Base-by-base conservation (phyloP, 2,888 invertebrate genomes). In the Chymomyza fuscimana region DNA sequence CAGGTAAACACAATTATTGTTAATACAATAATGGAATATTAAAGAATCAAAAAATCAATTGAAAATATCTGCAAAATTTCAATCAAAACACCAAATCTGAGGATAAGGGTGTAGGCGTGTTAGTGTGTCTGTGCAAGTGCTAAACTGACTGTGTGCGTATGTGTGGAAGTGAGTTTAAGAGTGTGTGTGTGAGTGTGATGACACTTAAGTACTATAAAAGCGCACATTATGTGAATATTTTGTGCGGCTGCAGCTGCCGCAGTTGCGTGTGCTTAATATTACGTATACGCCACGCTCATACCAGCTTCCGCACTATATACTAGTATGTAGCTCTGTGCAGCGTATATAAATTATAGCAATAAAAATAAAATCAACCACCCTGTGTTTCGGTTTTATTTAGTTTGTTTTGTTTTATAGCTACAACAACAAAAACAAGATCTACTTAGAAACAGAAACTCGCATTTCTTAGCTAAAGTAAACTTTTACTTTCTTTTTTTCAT, bases 361-460 rank as follows among this genome's bases (percentile, higher is more conserved):
- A 86, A 85, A 84, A 81, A 82, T 76, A 81, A 82, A 86, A 86
- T 82, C 82, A 82, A 74, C 76, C 80, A 63, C 6, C 72, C 52
- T 69, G 66, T 50, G 72, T 63, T 65, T 72, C 73, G 72, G 50
- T 76, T 80, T 72, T 68, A 62, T 52, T 63, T 62, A 66, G 46
- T 25, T 54, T 50, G 46, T 54, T 58, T 73, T 70, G 12, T 62
- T 60, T 63, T 79, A 52, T 67, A 46, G 25, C 58, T 36, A 59
- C 36, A 59, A 56, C 22, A 56, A 12, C 19, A 22, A 32, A 63
- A 19, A 16, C 50, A 22, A 22, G 19, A 61, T 60, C 75, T 73
- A 65, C 70, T 77, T 75, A 69, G 63, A 22, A 29, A 29, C 46
- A 63, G 12, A 5, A 36, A 16, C 32, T 16, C 50, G 32, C 25